These are phyloP conservation scores for Podarcis lilfordi DNA, from an alignment of 2,797 vertebrate species.

Conservation along the genomic window DNA sequence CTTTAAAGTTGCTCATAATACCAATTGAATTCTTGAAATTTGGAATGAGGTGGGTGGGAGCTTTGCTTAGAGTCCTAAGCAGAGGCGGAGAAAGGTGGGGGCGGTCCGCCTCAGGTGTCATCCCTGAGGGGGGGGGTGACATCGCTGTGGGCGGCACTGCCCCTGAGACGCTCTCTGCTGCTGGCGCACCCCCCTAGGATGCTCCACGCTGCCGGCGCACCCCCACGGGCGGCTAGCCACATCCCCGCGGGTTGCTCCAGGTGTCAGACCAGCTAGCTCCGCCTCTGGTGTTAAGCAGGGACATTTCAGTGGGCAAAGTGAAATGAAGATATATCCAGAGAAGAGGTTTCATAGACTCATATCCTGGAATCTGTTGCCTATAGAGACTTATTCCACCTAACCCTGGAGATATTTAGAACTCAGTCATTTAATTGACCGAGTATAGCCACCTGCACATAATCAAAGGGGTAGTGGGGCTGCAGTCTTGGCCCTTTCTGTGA, in stretches of 20 bases:
- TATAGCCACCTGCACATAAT: not conserved
- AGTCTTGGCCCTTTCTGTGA: not conserved
- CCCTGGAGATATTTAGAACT: not conserved
- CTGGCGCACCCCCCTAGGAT: no score
- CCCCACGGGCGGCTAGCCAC: no score
- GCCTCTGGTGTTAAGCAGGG: no score
- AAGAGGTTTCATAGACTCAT: not conserved
- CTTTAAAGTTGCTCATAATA: not conserved
- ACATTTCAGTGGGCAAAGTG: not conserved
- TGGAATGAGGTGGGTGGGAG: not conserved
- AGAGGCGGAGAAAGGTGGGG: no score
- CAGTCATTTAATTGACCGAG: not conserved
- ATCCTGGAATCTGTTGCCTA: not conserved
- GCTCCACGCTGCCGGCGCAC: rapidly evolving
- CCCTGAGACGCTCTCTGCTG: no score
- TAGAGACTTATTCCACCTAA: not conserved
- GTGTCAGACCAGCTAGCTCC: no score
- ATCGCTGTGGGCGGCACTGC: no score
- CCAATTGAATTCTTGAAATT: not conserved
- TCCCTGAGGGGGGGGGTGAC: no score
- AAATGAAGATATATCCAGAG: not conserved
- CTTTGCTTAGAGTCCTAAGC: not conserved
- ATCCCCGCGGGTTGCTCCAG: no score
- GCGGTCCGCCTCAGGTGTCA: no score
- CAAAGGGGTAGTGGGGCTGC: no score